These are phyloP conservation scores for Chlamydotis undulata DNA, from an alignment of 2,113 vertebrate species.

Conservation along the genomic window DNA sequence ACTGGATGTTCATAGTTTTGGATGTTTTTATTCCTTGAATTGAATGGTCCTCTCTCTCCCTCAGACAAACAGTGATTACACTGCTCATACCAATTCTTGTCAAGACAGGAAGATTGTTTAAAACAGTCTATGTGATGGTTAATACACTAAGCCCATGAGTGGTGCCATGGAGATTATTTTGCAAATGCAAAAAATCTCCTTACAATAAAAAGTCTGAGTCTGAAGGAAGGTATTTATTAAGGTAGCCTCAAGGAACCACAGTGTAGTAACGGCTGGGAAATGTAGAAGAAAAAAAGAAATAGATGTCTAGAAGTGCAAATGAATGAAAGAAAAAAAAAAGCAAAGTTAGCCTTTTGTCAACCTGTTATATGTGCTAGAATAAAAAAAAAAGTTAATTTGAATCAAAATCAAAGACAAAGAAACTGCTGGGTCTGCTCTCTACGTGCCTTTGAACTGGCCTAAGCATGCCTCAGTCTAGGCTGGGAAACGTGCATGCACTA, in stretches of 20 bases:
- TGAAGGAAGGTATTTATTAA: slow-evolving; percentile 8
- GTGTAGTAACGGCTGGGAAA: background rate
- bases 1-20: background rate
- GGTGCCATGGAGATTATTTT: slow-evolving; percentile 31
- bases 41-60: background rate
- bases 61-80: background rate
- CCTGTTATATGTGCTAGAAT: background rate
- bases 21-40: background rate
- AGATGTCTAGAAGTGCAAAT: background rate
- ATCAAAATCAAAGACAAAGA: slow-evolving; percentile 43
- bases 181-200: slow-evolving; percentile 1
- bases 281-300: background rate
- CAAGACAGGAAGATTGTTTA: slow-evolving; percentile 12
- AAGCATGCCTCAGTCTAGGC: slow-evolving; percentile 36
- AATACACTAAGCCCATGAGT: slow-evolving; percentile 4
- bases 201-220: background rate
- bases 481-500: background rate
- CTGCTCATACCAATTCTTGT: slow-evolving; percentile 3
- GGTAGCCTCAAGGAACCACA: background rate
- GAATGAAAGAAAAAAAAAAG: background rate
- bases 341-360: background rate
- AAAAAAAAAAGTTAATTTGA: background rate
- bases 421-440: slow-evolving; percentile 41
- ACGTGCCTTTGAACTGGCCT: slow-evolving; percentile 45
- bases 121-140: background rate